A percentile compares a stretch with the other conserved stretches of the same genome.
Evolutionary conservation across 2,888 invertebrate species (phyloP).

Genomic region (Pegoplata infirma): DNA sequence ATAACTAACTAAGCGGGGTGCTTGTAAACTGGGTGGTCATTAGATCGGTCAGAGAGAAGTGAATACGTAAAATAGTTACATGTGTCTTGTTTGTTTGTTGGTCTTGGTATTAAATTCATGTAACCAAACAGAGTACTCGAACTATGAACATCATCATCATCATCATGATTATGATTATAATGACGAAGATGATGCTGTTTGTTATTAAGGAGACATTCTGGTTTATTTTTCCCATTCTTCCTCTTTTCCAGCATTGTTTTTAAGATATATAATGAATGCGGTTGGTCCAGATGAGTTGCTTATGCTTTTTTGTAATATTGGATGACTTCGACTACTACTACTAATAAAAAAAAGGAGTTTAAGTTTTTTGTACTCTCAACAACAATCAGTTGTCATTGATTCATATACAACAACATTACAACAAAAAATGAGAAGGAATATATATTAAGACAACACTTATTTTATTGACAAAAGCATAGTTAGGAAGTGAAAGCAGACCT

Average conservation of each 20-base stretch:
- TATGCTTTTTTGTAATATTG: not conserved
- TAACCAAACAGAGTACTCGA: constrained; percentile 2
- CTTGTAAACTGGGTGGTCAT: constrained; percentile 61
- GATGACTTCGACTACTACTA: constrained; percentile 18
- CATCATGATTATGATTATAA: constrained; percentile 13
- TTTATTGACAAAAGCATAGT: too few species aligned
- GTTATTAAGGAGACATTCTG: constrained; percentile 24
- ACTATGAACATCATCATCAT: constrained; percentile 6
- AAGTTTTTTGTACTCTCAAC: not conserved
- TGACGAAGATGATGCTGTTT: constrained; percentile 12
- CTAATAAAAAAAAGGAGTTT: constrained; percentile 11
- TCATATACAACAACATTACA: constrained; percentile 2
- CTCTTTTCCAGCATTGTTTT: not conserved
- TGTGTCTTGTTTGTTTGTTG: too few species aligned
- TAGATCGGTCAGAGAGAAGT: constrained; percentile 38
- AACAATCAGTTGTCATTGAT: constrained; percentile 16
- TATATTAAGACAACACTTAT: too few species aligned
- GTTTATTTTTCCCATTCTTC: constrained; percentile 12
- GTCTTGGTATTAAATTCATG: not conserved
- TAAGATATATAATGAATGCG: constrained; percentile 41
- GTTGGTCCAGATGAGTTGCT: constrained; percentile 46
- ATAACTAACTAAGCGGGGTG: constrained; percentile 59
- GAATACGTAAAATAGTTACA: constrained; percentile 57
- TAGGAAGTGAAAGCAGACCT: too few species aligned
- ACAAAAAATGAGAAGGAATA: too few species aligned